Evolutionary conservation across 1,140 invertebrate species (phyloP), one percentile per base, ranked within the genome.

Genomic region (Bombus huntii): DNA sequence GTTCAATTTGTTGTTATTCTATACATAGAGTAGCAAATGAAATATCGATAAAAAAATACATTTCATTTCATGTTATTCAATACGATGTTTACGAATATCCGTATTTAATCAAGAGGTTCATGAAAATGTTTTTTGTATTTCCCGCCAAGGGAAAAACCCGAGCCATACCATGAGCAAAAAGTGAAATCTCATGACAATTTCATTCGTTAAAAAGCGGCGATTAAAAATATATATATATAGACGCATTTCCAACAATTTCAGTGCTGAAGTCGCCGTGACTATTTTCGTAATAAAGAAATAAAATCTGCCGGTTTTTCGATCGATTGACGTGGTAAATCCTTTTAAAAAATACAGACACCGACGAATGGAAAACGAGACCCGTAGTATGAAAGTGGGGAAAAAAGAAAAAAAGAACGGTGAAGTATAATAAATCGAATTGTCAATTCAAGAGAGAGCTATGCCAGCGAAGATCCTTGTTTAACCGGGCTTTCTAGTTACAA

Each of bases 261-360:
- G 28, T 28, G 13, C 8, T 37, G 53, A 77, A 15, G 9, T 77
- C 18, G 1, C 3, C 5, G 37, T n/a, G 13, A 3, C 37, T 53
- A 28, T 39, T 78, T 78, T 31, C 37, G 25, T 78, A 65, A 65
- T 78, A 65, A 62, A 78, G 39, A 22, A 65, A 37, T 25, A 28
- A 31, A 22, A 78, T 12, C 57, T 71, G 18, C 2, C 25, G 13
- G 37, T 4, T 44, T 77, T 39, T 15, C 25, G 25, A 57, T 76
- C 31, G 22, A 39, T 77, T 18, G 25, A 42, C 13, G 13, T 28
- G 34, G n/a, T 42, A 62, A 77, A 77, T 42, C 34, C 57, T 59
- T 77, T 15, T 22, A 31, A 77, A 65, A 65, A 39, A n/a, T 31
- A 39, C 28, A 44, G 34, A 37, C 3, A 13, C 10, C 9, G 15